These are phyloP conservation scores for Xestia xanthographa DNA, from an alignment of 2,888 invertebrate species.

Conservation along the genomic window DNA sequence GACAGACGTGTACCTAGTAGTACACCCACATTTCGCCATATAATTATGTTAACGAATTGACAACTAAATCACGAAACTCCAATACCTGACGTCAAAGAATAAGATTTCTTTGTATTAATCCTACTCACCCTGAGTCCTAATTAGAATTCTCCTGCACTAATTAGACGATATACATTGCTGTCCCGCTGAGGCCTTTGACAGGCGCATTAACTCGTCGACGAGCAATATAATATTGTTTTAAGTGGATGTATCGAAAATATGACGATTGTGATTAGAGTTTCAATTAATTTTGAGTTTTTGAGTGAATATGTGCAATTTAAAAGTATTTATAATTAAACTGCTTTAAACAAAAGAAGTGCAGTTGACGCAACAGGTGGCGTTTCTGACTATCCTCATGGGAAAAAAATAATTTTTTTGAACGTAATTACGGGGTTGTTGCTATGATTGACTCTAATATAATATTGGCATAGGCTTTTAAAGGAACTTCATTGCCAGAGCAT, in stretches of 20 bases:
- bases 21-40: neutral
- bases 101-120: constrained; percentile 32
- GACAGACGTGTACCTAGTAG: neutral
- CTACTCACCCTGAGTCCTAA: constrained; percentile 56
- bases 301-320: neutral
- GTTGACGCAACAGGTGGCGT: neutral
- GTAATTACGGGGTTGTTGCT: neutral
- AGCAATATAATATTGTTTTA: constrained; percentile 52
- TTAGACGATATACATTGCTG: constrained; percentile 69
- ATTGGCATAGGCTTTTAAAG: neutral
- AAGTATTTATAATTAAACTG: neutral
- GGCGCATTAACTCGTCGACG: constrained; percentile 75
- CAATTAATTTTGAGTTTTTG: neutral
- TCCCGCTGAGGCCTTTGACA: constrained; percentile 65
- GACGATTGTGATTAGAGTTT: constrained; percentile 8
- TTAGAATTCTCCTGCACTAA: constrained; percentile 71
- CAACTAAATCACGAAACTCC: constrained; percentile 13
- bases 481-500: no score
- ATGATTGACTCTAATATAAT: neutral
- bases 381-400: neutral
- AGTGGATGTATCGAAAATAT: constrained; percentile 28
- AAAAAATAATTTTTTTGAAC: neutral
- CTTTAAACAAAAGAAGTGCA: neutral
- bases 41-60: neutral
- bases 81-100: constrained; percentile 26